Evolutionary conservation across 64 coral and sea anemone genomes (phyloP).

Genomic region (Porites lutea): DNA sequence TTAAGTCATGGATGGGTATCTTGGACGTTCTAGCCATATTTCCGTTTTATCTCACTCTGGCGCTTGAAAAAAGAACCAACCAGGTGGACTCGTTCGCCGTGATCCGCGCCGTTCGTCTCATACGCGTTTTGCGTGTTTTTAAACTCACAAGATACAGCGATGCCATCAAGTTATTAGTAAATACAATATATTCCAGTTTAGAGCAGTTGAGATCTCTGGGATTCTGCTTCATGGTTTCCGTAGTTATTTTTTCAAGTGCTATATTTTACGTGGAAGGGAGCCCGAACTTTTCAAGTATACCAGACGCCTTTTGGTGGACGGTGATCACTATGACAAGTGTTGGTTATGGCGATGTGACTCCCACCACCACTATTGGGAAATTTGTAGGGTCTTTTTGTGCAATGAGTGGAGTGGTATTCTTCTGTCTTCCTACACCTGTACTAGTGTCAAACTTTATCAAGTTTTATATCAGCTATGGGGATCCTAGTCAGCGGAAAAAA

Average conservation of each 20-base stretch:
- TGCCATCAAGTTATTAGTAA: slow-evolving; percentile 76
- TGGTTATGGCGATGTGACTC: slow-evolving; percentile 86
- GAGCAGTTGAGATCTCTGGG: slow-evolving; percentile 79
- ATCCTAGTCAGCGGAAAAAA: not conserved
- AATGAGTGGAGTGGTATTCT: slow-evolving; percentile 80
- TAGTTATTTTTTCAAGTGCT: slow-evolving; percentile 86
- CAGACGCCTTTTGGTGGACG: slow-evolving; percentile 92
- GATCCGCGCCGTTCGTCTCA: slow-evolving; percentile 75
- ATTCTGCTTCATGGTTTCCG: slow-evolving; percentile 65
- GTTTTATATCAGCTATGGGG: slow-evolving; percentile 18
- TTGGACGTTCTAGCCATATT: slow-evolving; percentile 89
- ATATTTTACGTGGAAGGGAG: slow-evolving; percentile 78
- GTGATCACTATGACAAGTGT: slow-evolving; percentile 93
- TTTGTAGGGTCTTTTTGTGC: slow-evolving; percentile 84
- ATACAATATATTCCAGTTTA: slow-evolving; percentile 75
- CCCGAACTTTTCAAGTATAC: slow-evolving; percentile 83
- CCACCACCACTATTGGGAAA: slow-evolving; percentile 71
- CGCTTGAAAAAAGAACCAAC: slow-evolving; percentile 40
- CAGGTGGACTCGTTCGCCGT: slow-evolving; percentile 75
- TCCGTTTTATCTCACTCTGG: slow-evolving; percentile 89
- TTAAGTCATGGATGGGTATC: slow-evolving; percentile 85
- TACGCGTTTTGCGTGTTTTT: slow-evolving; percentile 86
- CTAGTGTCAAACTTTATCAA: slow-evolving; percentile 83
- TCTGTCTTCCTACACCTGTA: slow-evolving; percentile 91
- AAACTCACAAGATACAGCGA: slow-evolving; percentile 91